Evolutionary conservation across 2,888 invertebrate species (phyloP), one percentile per base, ranked within the genome.

Genomic region (Lycaena phlaeas): DNA sequence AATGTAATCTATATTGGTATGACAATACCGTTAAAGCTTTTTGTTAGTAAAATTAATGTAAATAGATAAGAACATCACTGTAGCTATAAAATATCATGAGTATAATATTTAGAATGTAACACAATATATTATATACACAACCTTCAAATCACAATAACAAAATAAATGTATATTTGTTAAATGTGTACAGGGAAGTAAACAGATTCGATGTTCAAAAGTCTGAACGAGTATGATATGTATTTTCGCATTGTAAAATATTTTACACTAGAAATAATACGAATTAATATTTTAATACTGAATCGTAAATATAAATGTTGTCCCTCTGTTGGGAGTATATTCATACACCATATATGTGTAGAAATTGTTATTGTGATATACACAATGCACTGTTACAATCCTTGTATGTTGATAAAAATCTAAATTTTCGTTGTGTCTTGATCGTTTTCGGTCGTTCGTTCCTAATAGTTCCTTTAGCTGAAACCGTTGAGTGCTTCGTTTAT

Each of bases 91-190:
- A 7, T 22, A 22, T 22, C 22, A 9, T 22, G 22, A 22, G 22
- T 22, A 22, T n/a, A 5, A 5, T 22, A 22, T 7, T 14, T 34
- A 34, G 22, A 22, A 47, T 41, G 29, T 44, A 45, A 45, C 25
- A 45, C 36, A 42, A 38, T 29, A 46, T 17, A 34, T 34, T 22
- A 34, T 34, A 34, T 34, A 22, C 41, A 48, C 42, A n/a, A 48
- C 59, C 77, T 84, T 82, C 84, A 81, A 70, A 78, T 82, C 82
- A 82, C 84, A 82, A 55, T 81, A 81, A 82, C 82, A 81, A 81
- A 77, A 73, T 61, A 65, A 53, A 70, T 61, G 71, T 74, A 70
- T 68, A 67, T 68, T 78, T 78, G 77, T 81, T 79, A 68, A 71
- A 48, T 66, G 64, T 82, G 82, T 82, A 84, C 84, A 82, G 84